Evolutionary conservation across 2,888 invertebrate genomes (phyloP).

Genomic region (Meiosimyza platycephala): DNA sequence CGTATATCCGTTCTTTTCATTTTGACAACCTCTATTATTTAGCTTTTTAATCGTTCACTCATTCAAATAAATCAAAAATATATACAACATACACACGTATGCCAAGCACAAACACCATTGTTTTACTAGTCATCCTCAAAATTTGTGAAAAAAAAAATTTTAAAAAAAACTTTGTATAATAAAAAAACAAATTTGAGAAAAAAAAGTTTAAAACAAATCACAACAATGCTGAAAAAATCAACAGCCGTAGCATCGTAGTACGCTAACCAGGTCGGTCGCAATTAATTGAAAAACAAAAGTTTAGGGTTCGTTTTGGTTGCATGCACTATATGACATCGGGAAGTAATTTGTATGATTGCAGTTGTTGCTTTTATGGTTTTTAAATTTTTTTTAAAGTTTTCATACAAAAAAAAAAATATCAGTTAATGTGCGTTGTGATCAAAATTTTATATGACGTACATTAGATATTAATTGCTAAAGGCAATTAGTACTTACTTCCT

Average conservation of each 20-base stretch:
- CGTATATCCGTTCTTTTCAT: conserved; percentile 40
- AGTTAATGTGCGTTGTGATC: too few species aligned
- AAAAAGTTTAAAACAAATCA: not conserved
- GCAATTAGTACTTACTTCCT: too few species aligned
- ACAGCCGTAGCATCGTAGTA: conserved; percentile 1
- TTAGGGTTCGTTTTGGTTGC: conserved; percentile 1
- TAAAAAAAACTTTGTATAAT: too few species aligned
- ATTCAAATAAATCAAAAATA: conserved; percentile 31
- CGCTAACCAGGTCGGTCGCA: not conserved
- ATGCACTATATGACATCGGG: not conserved
- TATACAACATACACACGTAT: conserved; percentile 6
- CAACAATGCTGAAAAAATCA: conserved; percentile 16
- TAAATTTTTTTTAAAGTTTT: too few species aligned
- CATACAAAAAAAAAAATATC: too few species aligned
- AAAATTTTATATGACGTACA: too few species aligned
- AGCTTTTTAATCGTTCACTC: conserved; percentile 27
- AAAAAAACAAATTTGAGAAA: too few species aligned
- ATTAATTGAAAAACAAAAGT: not conserved
- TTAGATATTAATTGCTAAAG: too few species aligned
- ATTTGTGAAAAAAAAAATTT: too few species aligned
- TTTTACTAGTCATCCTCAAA: too few species aligned
- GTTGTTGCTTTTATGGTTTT: too few species aligned
- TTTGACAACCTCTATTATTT: conserved; percentile 35
- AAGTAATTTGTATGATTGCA: not conserved
- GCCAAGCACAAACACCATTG: too few species aligned